Percentiles rank a stretch among this genome's conserved stretches.
phyloP scores from a whole-genome alignment of 2,113 vertebrate species.

The Sarotherodon lohbergeri region DNA sequence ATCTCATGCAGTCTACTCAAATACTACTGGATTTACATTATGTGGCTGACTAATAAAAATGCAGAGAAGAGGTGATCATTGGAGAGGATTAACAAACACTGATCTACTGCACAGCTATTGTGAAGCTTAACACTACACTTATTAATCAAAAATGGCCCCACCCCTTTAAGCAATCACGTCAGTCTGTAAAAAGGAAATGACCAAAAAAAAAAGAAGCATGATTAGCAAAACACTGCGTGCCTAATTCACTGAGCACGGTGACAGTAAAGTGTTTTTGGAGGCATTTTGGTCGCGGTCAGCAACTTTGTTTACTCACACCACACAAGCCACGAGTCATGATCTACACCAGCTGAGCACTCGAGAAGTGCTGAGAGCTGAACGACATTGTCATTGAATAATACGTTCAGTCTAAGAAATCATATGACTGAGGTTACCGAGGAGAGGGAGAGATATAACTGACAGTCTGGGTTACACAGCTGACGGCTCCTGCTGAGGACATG shows the following conservation, averaged over 20 bases:
- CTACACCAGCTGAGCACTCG: not conserved
- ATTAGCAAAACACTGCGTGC: not conserved
- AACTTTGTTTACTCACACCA: slow-evolving; percentile 52
- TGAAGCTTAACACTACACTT: not conserved
- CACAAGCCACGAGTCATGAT: slow-evolving; percentile 1
- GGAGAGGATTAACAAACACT: not conserved
- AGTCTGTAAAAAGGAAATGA: not conserved
- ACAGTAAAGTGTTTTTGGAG: not conserved
- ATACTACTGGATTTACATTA: not conserved
- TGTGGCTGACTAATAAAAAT: not conserved
- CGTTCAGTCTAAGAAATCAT: not conserved
- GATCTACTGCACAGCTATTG: not conserved
- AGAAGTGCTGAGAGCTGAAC: not conserved
- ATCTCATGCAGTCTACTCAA: not conserved
- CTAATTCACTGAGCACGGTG: not conserved
- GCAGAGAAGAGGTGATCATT: not conserved
- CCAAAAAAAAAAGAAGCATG: not conserved
- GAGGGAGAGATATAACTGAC: not conserved
- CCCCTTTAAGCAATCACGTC: not conserved
- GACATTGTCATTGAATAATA: not conserved
- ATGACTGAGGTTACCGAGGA: not conserved
- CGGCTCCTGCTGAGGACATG: slow-evolving; percentile 18
- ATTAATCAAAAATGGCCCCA: not conserved
- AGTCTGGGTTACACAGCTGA: not conserved
- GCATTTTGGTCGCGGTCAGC: slow-evolving; percentile 20